Base-by-base conservation (phyloP, 2,797 vertebrate species). In the Neosilurus mollespiculum region DNA sequence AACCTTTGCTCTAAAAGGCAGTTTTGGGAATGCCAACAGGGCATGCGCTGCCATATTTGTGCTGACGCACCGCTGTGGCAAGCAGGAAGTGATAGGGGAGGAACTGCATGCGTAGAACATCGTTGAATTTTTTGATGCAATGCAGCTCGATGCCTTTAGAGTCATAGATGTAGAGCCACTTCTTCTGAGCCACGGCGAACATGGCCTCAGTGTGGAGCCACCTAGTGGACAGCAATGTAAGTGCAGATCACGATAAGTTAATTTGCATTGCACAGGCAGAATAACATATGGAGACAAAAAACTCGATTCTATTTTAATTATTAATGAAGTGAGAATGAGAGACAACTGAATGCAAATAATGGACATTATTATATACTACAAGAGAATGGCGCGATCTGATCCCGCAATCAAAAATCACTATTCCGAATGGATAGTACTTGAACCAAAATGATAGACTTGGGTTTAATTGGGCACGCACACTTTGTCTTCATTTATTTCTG, bases 151-250 rank as follows among this genome's bases (percentile, higher is more conserved):
- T 93, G 18, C 97, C 97, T 1, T 94, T 95, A 59, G 93, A 95
- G 93, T 98, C 97, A 0, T 97, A 98, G 62, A 98, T 94, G 71
- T 97, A 89, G 9, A 98, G 93, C 97, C 97, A 98, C 86, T 95
- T 95, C 89, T 95, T 96, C 93, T 98, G 96, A 77, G 97, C 96
- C 22, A 96, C 96, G 0, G 97, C 96, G 16, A 95, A 95, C 94
- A 97, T 95, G 0, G 89, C 81, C 88, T 97, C 96, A 0, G 89
- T 94, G 84, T 98, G 97, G 30, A 98, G 94, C 95, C 97, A 98
- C 89, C 97, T 98, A 70, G 9, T 85, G 8, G 49, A 78, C 12
- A 78, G 16, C 16, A 78, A 22, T 14, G 14, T 15, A 71, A 26
- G 9, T 24, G 34, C 22, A 43, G 62, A 62, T 61, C 18, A 62